A percentile compares a stretch with the other conserved stretches of the same genome.
Evolutionary conservation across 37 sponge, comb jelly and placozoan genomes (phyloP).

Genomic region (Aphrocallistes beatrix): DNA sequence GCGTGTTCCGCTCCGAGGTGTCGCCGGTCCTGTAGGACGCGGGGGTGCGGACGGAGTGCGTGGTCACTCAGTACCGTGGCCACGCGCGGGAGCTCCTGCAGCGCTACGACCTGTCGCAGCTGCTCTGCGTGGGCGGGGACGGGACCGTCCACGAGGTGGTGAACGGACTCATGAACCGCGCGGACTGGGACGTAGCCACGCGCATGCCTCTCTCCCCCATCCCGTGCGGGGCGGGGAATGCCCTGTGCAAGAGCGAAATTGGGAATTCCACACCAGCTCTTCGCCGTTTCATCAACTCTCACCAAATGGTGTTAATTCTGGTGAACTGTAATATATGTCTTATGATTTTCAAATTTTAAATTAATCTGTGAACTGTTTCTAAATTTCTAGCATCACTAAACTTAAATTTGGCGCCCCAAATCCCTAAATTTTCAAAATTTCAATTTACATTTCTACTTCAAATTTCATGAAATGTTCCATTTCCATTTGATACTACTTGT

Average conservation of each 20-base stretch:
- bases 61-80: slow-evolving; percentile 16
- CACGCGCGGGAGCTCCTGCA: slow-evolving; percentile 54
- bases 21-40: background rate
- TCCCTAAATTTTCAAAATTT: too few relatives aligned
- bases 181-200: slow-evolving; percentile 65
- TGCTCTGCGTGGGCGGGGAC: slow-evolving; percentile 75
- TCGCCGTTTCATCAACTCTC: too few relatives aligned
- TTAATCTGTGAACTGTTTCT: too few relatives aligned
- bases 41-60: background rate
- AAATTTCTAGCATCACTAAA: too few relatives aligned
- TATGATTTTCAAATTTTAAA: too few relatives aligned
- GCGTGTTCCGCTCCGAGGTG: background rate
- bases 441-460: too few relatives aligned
- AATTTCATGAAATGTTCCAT: too few relatives aligned
- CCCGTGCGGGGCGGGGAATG: slow-evolving; percentile 89
- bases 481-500: too few relatives aligned
- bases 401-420: too few relatives aligned
- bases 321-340: too few relatives aligned
- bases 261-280: too few relatives aligned
- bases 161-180: slow-evolving; percentile 80
- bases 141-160: slow-evolving; percentile 78
- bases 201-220: slow-evolving; percentile 66
- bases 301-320: too few relatives aligned
- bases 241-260: slow-evolving; percentile 50
- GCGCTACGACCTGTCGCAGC: slow-evolving; percentile 34